Evolutionary conservation across 1,140 invertebrate genomes (phyloP).

Genomic region (Drosophila mojavensis): DNA sequence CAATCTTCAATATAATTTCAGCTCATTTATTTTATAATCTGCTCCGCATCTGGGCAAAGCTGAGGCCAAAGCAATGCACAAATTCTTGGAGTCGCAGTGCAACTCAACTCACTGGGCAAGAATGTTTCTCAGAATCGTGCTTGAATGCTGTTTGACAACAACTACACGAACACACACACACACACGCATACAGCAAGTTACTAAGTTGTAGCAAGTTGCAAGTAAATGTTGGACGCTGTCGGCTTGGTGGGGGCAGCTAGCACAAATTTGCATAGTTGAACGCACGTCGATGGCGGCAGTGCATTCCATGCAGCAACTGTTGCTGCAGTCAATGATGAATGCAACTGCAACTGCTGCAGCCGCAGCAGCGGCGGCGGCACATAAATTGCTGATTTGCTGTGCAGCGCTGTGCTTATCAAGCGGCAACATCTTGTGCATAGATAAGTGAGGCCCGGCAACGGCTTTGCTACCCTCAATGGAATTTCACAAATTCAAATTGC

Average conservation of each 20-base stretch:
- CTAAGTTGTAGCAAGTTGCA: slow-evolving; percentile 81
- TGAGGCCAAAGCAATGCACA: slow-evolving; percentile 56
- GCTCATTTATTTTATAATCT: slow-evolving; percentile 74
- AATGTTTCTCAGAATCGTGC: slow-evolving; percentile 83
- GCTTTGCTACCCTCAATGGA: slow-evolving; percentile 54
- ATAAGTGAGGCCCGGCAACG: slow-evolving; percentile 59
- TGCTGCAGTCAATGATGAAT: slow-evolving; percentile 63
- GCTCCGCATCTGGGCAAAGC: slow-evolving; percentile 40
- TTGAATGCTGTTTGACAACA: slow-evolving; percentile 83
- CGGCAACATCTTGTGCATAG: slow-evolving; percentile 80
- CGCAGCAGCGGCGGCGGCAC: slow-evolving; percentile 40
- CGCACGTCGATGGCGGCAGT: slow-evolving; percentile 62
- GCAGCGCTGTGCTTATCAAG: slow-evolving; percentile 70
- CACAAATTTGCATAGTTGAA: slow-evolving; percentile 82
- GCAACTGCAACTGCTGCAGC: slow-evolving; percentile 36
- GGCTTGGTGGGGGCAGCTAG: slow-evolving; percentile 16
- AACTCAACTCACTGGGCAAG: slow-evolving; percentile 59
- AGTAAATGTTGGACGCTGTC: slow-evolving; percentile 57
- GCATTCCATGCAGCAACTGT: slow-evolving; percentile 72
- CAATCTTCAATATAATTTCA: slow-evolving; percentile 62
- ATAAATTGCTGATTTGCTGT: slow-evolving; percentile 76
- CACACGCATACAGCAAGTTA: slow-evolving; percentile 34
- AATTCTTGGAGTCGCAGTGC: slow-evolving; percentile 39
- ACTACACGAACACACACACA: slow-evolving; percentile 41
- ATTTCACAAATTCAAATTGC: slow-evolving; percentile 82